Percentiles rank a stretch among this genome's conserved stretches.
Conservation (phyloP, 2,113 vertebrate species). For the Gobio gobio region DNA sequence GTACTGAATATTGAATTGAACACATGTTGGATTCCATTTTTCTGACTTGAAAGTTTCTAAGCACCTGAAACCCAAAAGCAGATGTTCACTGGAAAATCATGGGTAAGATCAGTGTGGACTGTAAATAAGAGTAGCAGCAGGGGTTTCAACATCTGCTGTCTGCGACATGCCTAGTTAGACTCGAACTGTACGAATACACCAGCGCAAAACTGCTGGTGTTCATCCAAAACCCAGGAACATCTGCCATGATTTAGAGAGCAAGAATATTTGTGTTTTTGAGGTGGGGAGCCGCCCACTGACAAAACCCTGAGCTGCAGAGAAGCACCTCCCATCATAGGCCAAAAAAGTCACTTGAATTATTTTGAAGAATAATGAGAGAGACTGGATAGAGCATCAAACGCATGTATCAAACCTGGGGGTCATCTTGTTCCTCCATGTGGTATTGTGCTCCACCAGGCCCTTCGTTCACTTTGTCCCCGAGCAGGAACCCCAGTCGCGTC, state of each 20-base stretch:
- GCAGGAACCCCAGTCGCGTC: slow-evolving; percentile 94
- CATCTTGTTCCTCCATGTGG: slow-evolving; percentile 84
- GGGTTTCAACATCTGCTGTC: neutral
- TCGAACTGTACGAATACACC: neutral
- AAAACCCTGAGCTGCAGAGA: neutral
- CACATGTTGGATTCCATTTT: neutral
- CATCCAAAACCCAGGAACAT: slow-evolving; percentile 10
- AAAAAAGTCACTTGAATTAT: neutral
- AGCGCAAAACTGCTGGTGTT: slow-evolving; percentile 5
- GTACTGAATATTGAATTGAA: neutral
- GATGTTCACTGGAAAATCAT: slow-evolving; percentile 17
- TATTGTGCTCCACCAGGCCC: slow-evolving; percentile 82
- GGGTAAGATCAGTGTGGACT: slow-evolving; percentile 15
- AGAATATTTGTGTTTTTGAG: slow-evolving; percentile 13
- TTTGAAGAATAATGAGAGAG: neutral
- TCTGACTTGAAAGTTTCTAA: slow-evolving; percentile 11
- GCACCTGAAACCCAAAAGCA: slow-evolving; percentile 1
- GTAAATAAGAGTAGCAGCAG: slow-evolving; percentile 19
- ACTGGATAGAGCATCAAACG: neutral
- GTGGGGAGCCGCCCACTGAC: neutral
- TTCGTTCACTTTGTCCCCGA: slow-evolving; percentile 87
- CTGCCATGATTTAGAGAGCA: slow-evolving; percentile 27
- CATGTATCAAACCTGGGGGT: slow-evolving; percentile 78
- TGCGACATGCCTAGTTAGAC: neutral
- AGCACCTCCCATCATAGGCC: neutral